Evolutionary conservation across 2,797 vertebrate genomes (phyloP).

Genomic region (Xenentodon cancila): DNA sequence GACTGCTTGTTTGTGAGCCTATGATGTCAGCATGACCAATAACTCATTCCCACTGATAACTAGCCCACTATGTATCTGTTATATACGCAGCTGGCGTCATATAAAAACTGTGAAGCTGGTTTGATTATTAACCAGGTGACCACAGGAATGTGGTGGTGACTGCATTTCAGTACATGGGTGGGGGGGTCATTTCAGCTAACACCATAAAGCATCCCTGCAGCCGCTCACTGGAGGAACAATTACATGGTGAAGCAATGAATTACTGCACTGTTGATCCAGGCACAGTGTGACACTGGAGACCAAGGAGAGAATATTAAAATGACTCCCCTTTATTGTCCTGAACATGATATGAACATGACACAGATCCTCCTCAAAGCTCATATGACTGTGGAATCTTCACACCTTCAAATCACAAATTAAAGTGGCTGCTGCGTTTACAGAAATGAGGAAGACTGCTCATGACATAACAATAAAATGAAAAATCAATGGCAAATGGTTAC

Average conservation of each 20-base stretch:
- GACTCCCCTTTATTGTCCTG: conserved; percentile 5
- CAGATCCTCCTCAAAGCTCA: conserved; percentile 38
- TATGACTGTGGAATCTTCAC: conserved; percentile 37
- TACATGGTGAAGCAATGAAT: conserved; percentile 1
- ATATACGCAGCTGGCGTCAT: conserved; percentile 28
- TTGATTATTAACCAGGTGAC: conserved; percentile 66
- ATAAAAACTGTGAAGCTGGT: conserved; percentile 42
- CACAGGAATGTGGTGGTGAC: conserved; percentile 37
- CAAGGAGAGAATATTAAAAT: conserved; percentile 1
- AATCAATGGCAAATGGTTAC: background rate
- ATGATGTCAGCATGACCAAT: conserved; percentile 54
- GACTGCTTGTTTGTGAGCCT: conserved; percentile 42
- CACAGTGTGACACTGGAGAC: background rate
- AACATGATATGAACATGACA: conserved; percentile 38
- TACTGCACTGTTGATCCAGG: background rate
- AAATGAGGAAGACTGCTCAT: conserved; percentile 14
- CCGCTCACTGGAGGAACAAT: conserved; percentile 4
- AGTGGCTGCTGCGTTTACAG: conserved; percentile 20
- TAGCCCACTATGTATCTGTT: conserved; percentile 17
- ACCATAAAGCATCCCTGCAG: background rate
- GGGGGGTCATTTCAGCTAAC: conserved; percentile 3
- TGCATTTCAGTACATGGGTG: conserved; percentile 31
- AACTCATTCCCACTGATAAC: conserved; percentile 56
- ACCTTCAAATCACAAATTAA: conserved; percentile 29
- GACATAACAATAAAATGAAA: background rate